Evolutionary conservation across 2,888 invertebrate genomes (phyloP), one percentile per base, ranked within the genome.

Genomic region (Brachynemurus nebulosus): DNA sequence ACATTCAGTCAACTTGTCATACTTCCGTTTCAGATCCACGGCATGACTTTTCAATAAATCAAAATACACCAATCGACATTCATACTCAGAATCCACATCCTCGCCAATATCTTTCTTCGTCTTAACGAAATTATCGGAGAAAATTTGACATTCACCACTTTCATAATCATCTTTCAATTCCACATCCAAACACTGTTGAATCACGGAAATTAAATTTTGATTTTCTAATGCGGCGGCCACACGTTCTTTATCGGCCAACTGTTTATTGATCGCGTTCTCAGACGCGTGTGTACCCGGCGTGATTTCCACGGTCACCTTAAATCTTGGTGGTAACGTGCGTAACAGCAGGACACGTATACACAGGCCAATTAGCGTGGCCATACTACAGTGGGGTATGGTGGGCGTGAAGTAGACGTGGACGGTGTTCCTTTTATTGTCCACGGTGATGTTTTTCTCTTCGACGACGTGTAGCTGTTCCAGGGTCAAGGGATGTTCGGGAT

Each of bases 221-320:
- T 98, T 99, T 64, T 98, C 98, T 49, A 97, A 67, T 0, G 98
- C 97, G 0, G 98, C 98, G 0, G 96, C 93, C 0, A 98, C 91
- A 51, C 98, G 67, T 63, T 98, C 98, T 61, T 98, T 99, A 60
- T 99, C 98, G 0, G 90, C 91, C 16, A 99, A 68, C 58, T 98
- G 98, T 59, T 98, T 96, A 63, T 98, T 99, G 2, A 98, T 88
- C 0, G 93, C 90, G 45, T 74, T 69, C 59, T 97, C 97, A 0
- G 95, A 88, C 7, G 80, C 78, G 59, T 98, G 97, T 0, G 88
- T 83, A 1, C 96, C 97, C 1, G 93, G 92, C 0, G 89, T 80
- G 3, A 96, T 89, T 56, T 78, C 74, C 0, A 96, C 92, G 5
- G 75, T 78, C 2, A 93, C 86, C 70, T 95, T 86, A 59, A 88